phyloP scores from a whole-genome alignment of 2,113 vertebrate species.

The Baryphthengus martii region DNA sequence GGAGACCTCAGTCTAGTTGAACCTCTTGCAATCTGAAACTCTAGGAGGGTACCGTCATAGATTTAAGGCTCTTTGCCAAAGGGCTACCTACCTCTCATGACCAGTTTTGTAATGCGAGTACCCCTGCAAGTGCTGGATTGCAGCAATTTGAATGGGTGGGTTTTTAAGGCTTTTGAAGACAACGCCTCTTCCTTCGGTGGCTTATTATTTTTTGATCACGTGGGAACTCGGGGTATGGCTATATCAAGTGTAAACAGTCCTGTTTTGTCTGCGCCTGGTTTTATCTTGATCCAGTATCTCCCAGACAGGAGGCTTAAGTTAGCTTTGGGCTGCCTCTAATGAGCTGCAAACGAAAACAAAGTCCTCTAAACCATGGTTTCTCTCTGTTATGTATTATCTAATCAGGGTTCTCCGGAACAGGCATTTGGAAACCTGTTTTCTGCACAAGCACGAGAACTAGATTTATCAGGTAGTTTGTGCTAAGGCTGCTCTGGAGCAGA shows the following conservation, averaged over 20 bases:
- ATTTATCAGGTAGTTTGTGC: not conserved
- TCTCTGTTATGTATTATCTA: conserved; percentile 14
- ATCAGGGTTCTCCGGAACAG: not conserved
- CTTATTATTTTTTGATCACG: not conserved
- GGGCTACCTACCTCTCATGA: not conserved
- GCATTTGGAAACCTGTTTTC: conserved; percentile 1
- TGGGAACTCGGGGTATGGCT: not conserved
- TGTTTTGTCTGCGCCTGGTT: conserved; percentile 24
- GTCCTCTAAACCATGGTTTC: not conserved
- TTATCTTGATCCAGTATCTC: conserved; percentile 24
- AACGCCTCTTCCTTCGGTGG: not conserved
- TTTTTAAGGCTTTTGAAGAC: not conserved
- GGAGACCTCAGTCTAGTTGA: not conserved
- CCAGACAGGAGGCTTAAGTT: conserved; percentile 8
- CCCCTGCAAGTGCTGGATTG: not conserved
- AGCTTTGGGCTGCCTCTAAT: conserved; percentile 18
- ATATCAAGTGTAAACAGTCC: not conserved
- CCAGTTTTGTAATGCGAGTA: not conserved
- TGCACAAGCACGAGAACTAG: not conserved
- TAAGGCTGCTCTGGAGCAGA: not conserved
- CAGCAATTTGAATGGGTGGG: not conserved
- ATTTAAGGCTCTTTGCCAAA: not conserved
- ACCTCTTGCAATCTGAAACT: not conserved
- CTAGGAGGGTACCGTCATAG: not conserved
- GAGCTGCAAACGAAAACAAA: conserved; percentile 51